These are phyloP conservation scores for Punctoribates punctum DNA, from an alignment of 2,888 invertebrate genomes.

Conservation along the genomic window DNA sequence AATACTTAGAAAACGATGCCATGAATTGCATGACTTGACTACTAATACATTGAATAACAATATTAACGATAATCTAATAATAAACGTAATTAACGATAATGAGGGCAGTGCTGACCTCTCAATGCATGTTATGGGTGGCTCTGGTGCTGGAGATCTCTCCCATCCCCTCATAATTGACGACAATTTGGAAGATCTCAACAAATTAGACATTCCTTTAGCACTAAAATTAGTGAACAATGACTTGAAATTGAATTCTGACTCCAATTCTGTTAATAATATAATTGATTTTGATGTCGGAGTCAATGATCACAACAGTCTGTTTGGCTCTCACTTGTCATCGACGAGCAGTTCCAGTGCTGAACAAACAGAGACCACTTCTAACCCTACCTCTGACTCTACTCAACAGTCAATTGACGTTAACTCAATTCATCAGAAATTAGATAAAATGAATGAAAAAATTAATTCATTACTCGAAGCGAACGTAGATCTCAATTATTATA, in stretches of 20 bases:
- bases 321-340: not conserved
- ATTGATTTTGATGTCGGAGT: constrained; percentile 1
- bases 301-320: not conserved
- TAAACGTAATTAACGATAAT: constrained; percentile 6
- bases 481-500: constrained; percentile 2
- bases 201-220: not conserved
- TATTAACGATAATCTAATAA: constrained; percentile 13
- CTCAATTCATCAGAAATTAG: not conserved
- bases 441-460: not conserved
- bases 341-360: not conserved
- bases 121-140: not conserved
- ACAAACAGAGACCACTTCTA: not conserved
- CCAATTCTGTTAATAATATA: not conserved
- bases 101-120: constrained; percentile 12
- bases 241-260: constrained; percentile 12
- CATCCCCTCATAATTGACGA: constrained; percentile 10
- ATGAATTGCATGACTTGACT: constrained; percentile 16
- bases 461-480: not conserved
- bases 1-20: not conserved
- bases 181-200: not conserved
- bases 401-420: constrained; percentile 7
- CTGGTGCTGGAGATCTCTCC: not conserved
- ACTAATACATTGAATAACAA: not conserved
- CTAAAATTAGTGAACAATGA: constrained; percentile 16
- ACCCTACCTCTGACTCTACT: not conserved